Evolutionary conservation across 2,888 invertebrate species (phyloP), one percentile per base, ranked within the genome.

Genomic region (Ariolimax columbianus): DNA sequence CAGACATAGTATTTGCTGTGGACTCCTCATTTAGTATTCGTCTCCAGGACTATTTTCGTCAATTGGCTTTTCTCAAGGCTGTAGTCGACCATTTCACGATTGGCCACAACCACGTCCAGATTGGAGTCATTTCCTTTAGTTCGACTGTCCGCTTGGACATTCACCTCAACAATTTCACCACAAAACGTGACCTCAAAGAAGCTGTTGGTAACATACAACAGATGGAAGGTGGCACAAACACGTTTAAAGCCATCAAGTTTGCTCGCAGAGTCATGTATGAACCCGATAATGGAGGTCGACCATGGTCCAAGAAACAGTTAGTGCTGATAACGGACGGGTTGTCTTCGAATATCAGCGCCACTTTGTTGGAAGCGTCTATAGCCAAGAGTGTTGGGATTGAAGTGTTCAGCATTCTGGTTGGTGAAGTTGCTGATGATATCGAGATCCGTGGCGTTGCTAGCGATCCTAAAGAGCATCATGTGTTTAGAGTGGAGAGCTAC

Each of bases 241-340:
- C 91, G 1, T 87, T 88, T 0, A 85, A 82, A 14, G 91, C 89
- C 19, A 84, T 89, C 0, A 73, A 78, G 6, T 88, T 84, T 77
- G 82, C 86, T 36, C 87, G 85, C 14, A 75, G 82, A 17, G n/a
- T 86, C 17, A 88, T 88, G 88, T 90, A 89, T 72, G 84, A 68
- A 59, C 59, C 66, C 33, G 80, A 88, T 63, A 82, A 89, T 73
- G 90, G 90, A 40, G 89, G 89, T 0, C 77, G 91, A 19, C 77
- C 85, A 2, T 80, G 81, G 79, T 89, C 89, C 14, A 88, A 88
- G 26, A 88, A 90, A 63, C 82, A 91, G 38, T 72, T 90, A n/a
- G 85, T 92, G 38, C 86, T 92, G 0, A 90, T 92, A 80, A 91
- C 92, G 0, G 92, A 92, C 72, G 92, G 92, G 14, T 85, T 82